A percentile compares a stretch with the other conserved stretches of the same genome.
phyloP scores from a whole-genome alignment of 2,113 vertebrate species.

The Phalacrocorax pelagicus region DNA sequence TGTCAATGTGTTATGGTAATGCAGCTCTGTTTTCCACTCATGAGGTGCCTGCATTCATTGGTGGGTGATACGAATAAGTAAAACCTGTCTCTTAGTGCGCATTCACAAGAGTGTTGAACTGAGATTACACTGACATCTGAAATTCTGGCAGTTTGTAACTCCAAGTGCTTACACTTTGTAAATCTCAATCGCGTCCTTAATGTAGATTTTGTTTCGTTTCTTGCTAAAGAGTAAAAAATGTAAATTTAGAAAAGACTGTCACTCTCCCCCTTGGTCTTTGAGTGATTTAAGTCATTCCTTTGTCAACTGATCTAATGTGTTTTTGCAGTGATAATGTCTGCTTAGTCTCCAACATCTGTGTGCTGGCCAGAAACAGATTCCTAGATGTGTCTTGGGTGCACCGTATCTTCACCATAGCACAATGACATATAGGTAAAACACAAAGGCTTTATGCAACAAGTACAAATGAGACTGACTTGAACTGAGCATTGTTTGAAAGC shows the following conservation, averaged over 20 bases:
- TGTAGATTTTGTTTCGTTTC: constrained; percentile 68
- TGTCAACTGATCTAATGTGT: constrained; percentile 31
- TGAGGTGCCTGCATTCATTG: constrained; percentile 69
- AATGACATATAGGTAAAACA: not conserved
- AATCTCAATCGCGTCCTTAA: constrained; percentile 63
- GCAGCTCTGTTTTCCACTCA: constrained; percentile 45
- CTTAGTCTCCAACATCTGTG: constrained; percentile 51
- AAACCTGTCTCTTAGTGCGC: constrained; percentile 66
- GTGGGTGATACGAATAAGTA: constrained; percentile 68
- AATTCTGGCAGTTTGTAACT: constrained; percentile 69
- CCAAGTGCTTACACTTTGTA: constrained; percentile 69
- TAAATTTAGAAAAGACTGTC: constrained; percentile 65
- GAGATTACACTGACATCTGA: constrained; percentile 69
- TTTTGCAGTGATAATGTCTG: constrained; percentile 30
- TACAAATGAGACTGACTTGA: constrained; percentile 7
- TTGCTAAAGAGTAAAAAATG: constrained; percentile 66
- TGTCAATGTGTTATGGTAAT: constrained; percentile 69
- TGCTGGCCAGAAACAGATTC: not conserved
- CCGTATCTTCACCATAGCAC: not conserved
- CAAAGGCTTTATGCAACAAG: not conserved
- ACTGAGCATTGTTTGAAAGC: constrained; percentile 37
- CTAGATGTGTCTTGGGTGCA: not conserved
- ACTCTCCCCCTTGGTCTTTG: constrained; percentile 61
- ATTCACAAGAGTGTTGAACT: constrained; percentile 67
- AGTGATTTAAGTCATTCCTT: constrained; percentile 61